A percentile compares a stretch with the other conserved stretches of the same genome.
Evolutionary conservation across 2,113 vertebrate genomes (phyloP).

Genomic region (Caranx melampygus): DNA sequence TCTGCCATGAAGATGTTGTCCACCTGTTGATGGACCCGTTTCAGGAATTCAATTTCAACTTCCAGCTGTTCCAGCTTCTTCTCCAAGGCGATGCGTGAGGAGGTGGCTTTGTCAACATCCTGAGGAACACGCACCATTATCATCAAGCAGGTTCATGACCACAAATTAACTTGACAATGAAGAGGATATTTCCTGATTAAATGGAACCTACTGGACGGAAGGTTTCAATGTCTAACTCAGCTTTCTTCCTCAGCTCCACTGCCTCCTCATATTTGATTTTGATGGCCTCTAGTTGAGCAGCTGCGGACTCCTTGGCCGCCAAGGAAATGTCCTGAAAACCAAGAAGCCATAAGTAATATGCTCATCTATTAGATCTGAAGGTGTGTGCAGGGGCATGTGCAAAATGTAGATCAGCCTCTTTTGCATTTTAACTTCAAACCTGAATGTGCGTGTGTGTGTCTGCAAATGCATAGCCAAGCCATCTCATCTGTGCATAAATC

Average conservation of each 20-base stretch:
- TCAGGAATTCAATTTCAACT: conserved; percentile 81
- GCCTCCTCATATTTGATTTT: conserved; percentile 84
- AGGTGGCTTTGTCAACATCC: conserved; percentile 80
- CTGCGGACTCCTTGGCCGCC: conserved; percentile 77
- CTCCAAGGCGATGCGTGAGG: conserved; percentile 75
- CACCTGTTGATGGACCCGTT: conserved; percentile 83
- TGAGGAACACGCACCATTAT: conserved; percentile 36
- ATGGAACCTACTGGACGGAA: conserved; percentile 81
- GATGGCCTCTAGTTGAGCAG: conserved; percentile 77
- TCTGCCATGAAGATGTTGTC: neutral
- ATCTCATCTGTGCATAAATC: conserved; percentile 63
- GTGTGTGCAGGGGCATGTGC: conserved; percentile 43
- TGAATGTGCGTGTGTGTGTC: conserved; percentile 19
- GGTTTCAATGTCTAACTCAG: conserved; percentile 81
- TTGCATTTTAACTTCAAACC: conserved; percentile 31
- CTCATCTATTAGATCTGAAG: conserved; percentile 43
- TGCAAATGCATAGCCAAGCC: conserved; percentile 45
- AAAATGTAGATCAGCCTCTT: conserved; percentile 53
- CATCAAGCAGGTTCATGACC: neutral
- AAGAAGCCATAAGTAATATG: conserved; percentile 54
- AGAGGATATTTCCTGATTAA: neutral
- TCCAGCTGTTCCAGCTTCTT: conserved; percentile 83
- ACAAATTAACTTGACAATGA: neutral
- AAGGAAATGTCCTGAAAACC: conserved; percentile 82
- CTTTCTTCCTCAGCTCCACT: conserved; percentile 82